Evolutionary conservation across 2,113 vertebrate species (phyloP), one percentile per base, ranked within the genome.

Genomic region (Platysteira castanea): DNA sequence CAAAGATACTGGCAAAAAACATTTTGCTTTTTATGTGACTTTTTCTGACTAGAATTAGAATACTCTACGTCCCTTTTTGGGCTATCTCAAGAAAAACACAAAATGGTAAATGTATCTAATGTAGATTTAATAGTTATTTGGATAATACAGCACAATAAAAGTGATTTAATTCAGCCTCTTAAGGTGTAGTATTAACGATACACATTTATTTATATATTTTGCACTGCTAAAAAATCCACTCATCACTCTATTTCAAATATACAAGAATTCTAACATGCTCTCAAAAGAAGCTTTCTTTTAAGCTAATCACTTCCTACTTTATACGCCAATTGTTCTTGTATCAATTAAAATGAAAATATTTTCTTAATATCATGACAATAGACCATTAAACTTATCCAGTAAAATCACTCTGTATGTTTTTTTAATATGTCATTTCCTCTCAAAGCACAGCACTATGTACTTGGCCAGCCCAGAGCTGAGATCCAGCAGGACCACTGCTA

Each of bases 131-230:
- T 73, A 86, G 53, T 86, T 70, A 47, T 74, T 85, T 83, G 83
- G 90, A 63, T 44, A 74, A 90, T 21, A 68, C 20, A 93, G 74
- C 95, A 96, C 88, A 96, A 84, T 88, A 86, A 76, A 91, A 65
- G 26, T 60, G 1, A 95, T 94, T 93, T 26, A 75, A 27, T 90
- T 98, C 74, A 96, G 44, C 46, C 64, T 96, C 63, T 84, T 81
- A 39, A 82, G 6, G 56, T 39, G 19, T 47, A 75, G 24, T 73
- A 92, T 88, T 67, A 92, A 86, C 19, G 86, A 77, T 59, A 57
- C 19, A 65, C 7, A 83, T 83, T 79, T 49, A 24, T 82, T 76
- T 77, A 8, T 89, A 64, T 87, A 68, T 87, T 95, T 92, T 93
- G 35, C 39, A 69, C 69, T 67, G 7, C 46, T 91, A 60, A 80